Base-by-base conservation (phyloP, 2,113 vertebrate species). In the Craseonycteris thonglongyai region DNA sequence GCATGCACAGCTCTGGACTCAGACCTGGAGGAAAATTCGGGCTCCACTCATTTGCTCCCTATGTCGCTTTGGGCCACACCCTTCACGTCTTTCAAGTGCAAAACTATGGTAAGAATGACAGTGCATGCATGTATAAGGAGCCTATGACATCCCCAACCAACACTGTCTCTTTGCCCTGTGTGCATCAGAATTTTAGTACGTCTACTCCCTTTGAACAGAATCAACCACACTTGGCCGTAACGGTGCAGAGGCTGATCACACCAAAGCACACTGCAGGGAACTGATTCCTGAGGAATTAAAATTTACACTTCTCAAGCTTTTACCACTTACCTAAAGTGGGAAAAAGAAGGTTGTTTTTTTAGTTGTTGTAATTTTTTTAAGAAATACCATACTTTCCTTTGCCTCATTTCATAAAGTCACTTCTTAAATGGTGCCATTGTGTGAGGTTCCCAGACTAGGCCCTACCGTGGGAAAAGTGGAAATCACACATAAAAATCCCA, bases 11-110 rank as follows among this genome's bases (percentile, higher is more conserved):
- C 30, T 35, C 5, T 13, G 42, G 24, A 38, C 40, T 24, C 49
- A 24, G 59, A 6, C 16, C n/a, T 11, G 22, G 38, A 65, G 16
- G 40, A 40, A 45, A 75, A 78, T 45, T 15, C 76, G 12, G 42
- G 21, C 24, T 45, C 45, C 15, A 24, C 8, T 14, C 0, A 0
- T 54, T 11, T 11, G 21, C 16, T 7, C 5, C 11, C 28, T 4
- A 0, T n/a, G 4, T 2, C 1, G 11, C 45, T 35, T 3, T 21
- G 30, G 15, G 13, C 54, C 35, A 22, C 0, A 2, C 15, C 47
- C 11, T 14, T 6, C 35, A 56, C 10, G 14, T 28, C 81, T 47
- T 35, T n/a, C 4, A 0, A 63, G 72, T 0, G 3, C 7, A 40
- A 26, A 76, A 33, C 4, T 21, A n/a, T 1, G 2, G 1, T 47